Percentiles rank a stretch among this genome's conserved stretches.
phyloP scores from a whole-genome alignment of 2,888 invertebrate genomes.

The Villa cingulata region DNA sequence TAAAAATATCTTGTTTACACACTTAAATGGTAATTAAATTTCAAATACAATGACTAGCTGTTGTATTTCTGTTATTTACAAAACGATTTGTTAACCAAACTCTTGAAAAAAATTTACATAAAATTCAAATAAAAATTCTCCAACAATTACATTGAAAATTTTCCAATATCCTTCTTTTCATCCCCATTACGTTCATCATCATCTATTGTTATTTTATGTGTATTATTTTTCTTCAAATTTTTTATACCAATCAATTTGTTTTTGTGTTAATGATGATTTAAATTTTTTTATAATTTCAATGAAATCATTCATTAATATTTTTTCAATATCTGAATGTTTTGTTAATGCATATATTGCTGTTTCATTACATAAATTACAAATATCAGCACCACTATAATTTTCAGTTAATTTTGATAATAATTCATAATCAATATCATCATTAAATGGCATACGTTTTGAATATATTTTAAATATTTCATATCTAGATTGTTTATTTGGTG shows the following conservation, averaged over 20 bases:
- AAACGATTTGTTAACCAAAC: too few species aligned
- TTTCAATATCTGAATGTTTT: slow-evolving; percentile 31
- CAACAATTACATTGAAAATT: too few species aligned
- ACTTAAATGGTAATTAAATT: too few species aligned
- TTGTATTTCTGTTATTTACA: too few species aligned
- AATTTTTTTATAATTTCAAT: slow-evolving; percentile 27
- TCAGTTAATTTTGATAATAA: slow-evolving; percentile 38
- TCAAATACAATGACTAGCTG: too few species aligned
- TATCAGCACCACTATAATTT: slow-evolving; percentile 48
- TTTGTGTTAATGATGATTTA: slow-evolving; percentile 34
- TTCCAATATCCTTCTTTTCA: too few species aligned
- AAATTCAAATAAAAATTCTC: too few species aligned
- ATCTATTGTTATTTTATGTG: too few species aligned
- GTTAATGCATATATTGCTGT: slow-evolving; percentile 47
- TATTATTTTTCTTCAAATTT: slow-evolving; percentile 27
- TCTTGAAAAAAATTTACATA: too few species aligned
- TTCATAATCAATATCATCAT: slow-evolving; percentile 31
- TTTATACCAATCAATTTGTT: slow-evolving; percentile 32
- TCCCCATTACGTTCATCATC: too few species aligned
- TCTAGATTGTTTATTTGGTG: slow-evolving; percentile 41
- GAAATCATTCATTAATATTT: slow-evolving; percentile 33
- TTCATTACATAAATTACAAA: slow-evolving; percentile 46
- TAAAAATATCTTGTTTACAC: too few species aligned
- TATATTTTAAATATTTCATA: slow-evolving; percentile 37
- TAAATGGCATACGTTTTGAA: slow-evolving; percentile 36